Base-by-base conservation (phyloP, 2,888 invertebrate species). In the Tenthredo distinguenda region DNA sequence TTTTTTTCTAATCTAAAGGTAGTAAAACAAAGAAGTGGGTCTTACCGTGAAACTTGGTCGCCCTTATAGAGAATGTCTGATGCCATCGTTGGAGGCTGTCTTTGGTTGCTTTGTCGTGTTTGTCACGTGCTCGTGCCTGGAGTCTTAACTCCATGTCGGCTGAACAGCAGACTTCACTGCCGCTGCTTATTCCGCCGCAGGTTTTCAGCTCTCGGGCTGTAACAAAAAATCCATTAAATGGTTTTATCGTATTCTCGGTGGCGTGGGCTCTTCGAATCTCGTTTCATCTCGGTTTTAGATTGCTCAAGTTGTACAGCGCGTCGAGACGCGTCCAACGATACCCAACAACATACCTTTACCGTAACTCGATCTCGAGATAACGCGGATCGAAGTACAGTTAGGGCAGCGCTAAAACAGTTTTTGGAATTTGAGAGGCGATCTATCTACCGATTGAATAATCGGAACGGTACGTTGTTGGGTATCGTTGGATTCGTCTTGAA, bases 11-110 rank as follows among this genome's bases (percentile, higher is more conserved):
- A 68, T 68, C 68, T 26, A 68, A 34, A 68, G 18, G 34, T 26
- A 26, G 34, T 18, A 18, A 77, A 47, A n/a, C 4, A 55, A 77
- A 47, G 6, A 21, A 47, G 12, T 34, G 1, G 21, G 21, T 21
- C 97, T 96, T 94, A 98, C 98, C 97, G 93, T 98, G 98, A 94
- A 98, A 98, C 93, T 96, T 96, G 91, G 95, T 95, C 68, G 97
- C 97, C 92, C 97, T 96, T 88, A 96, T 96, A 83, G 96, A 95
- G 90, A 98, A 95, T 87, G 97, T 95, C 85, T 96, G 96, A 34
- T 97, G 96, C 87, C 98, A 94, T 92, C 96, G 96, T 89, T 95
- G 95, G 86, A 98, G 96, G 89, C 97, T 96, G 89, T 97, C 96
- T 91, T 96, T 96, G 87, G 97, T 95, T 87, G 96, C 96, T 89